Conservation (phyloP, 2,888 invertebrate species). For the Ethmia dodecea region DNA sequence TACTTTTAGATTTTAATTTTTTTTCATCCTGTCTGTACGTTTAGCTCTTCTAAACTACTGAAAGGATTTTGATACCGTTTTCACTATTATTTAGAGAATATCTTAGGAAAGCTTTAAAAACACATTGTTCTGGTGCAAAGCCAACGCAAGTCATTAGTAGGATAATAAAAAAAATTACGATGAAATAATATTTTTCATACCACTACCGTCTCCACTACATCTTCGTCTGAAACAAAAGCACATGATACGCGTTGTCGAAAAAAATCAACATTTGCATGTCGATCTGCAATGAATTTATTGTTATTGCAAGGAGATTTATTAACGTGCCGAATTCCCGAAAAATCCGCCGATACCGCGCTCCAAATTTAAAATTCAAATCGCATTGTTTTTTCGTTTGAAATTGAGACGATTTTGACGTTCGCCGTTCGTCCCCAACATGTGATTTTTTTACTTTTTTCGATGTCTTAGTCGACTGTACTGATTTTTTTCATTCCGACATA, state of each 20-base stretch:
- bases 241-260: slow-evolving; percentile 57
- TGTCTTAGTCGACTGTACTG: slow-evolving; percentile 18
- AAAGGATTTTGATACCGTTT: no score
- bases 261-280: slow-evolving; percentile 74
- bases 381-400: slow-evolving; percentile 67
- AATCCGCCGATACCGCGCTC: slow-evolving; percentile 59
- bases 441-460: slow-evolving; percentile 31
- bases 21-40: no score
- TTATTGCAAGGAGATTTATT: slow-evolving; percentile 75
- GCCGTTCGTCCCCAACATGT: slow-evolving; percentile 55
- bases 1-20: no score
- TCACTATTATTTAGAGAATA: no score
- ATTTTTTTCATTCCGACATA: slow-evolving; percentile 33
- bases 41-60: no score
- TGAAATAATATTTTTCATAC: no score
- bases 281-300: slow-evolving; percentile 76
- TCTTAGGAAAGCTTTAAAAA: no score
- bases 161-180: no score
- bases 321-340: slow-evolving; percentile 60
- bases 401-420: slow-evolving; percentile 74
- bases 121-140: no score
- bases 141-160: no score
- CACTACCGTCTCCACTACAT: no score
- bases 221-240: slow-evolving; percentile 40
- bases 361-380: slow-evolving; percentile 72